Evolutionary conservation across 2,888 invertebrate genomes (phyloP), one percentile per base, ranked within the genome.

Genomic region (Strigamia transsilvanica): DNA sequence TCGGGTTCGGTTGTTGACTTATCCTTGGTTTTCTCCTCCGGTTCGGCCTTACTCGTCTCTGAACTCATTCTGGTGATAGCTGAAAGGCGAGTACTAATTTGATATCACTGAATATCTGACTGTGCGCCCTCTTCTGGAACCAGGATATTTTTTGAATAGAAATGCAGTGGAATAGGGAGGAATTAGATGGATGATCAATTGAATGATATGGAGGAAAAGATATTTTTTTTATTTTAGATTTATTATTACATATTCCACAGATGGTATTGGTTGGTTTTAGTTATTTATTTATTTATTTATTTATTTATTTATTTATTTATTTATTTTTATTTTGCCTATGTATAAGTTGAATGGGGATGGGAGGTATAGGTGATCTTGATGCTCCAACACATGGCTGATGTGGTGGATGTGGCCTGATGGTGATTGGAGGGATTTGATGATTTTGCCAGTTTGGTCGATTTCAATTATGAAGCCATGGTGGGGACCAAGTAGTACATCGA

Each of bases 351-450:
- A 78, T 12, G 79, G 32, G 12, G 79, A 79, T 38, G 34, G 15
- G 5, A 79, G 34, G 18, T 79, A 79, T 1, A 79, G 21, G 79
- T 32, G 7, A 21, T 41, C 21, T 21, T 34, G 13, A 21, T 79
- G 34, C 34, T 23, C 79, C 0, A 79, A 34, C 6, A 38, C 34
- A n/a, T 79, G 27, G 41, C 32, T 32, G 13, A 79, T 23, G 41
- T 38, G 34, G 15, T 79, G 41, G 41, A 79, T 34, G n/a, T 79
- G 79, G 41, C 79, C 79, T 4, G 79, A 34, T 38, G 79, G 79
- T n/a, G 79, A 79, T 9, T 79, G 79, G 15, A 79, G 41, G 34
- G 79, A 79, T 18, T 21, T 7, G 21, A 79, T 5, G 21, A 79
- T 34, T 38, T 41, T 34, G 4, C 79, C 34, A 21, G n/a, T 79